Percentiles rank a stretch among this genome's conserved stretches.
phyloP scores from a whole-genome alignment of 2,888 invertebrate species.

The Tanypteryx hageni region DNA sequence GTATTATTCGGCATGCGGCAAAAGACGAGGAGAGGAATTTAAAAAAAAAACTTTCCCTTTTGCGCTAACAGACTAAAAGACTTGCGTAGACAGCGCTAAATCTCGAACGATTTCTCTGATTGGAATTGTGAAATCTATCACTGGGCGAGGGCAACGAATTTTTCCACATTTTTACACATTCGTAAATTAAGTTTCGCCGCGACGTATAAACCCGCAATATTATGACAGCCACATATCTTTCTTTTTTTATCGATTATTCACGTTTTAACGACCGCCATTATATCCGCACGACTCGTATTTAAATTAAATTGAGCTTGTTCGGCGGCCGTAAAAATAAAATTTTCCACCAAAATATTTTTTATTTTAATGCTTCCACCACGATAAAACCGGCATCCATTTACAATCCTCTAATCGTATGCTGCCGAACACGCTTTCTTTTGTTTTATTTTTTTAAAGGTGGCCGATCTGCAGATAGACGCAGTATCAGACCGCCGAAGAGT shows the following conservation, averaged over 20 bases:
- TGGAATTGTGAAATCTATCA: not conserved
- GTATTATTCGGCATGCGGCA: too few relatives aligned
- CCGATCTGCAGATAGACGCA: not conserved
- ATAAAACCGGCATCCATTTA: not conserved
- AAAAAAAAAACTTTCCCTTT: too few relatives aligned
- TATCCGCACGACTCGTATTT: not conserved
- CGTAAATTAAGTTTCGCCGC: constrained; percentile 2
- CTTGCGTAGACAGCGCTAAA: too few relatives aligned
- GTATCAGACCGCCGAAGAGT: not conserved
- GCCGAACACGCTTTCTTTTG: not conserved
- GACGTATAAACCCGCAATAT: not conserved
- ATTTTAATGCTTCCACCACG: not conserved
- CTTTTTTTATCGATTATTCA: not conserved
- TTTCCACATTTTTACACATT: not conserved
- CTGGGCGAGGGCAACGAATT: not conserved
- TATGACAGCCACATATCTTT: not conserved
- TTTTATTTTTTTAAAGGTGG: not conserved
- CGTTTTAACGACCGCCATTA: not conserved
- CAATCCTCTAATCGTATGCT: not conserved
- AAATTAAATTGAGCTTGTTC: not conserved
- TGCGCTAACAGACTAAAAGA: too few relatives aligned
- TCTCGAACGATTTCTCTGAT: too few relatives aligned
- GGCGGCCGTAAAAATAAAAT: not conserved
- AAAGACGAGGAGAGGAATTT: too few relatives aligned
- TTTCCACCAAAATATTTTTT: not conserved